Evolutionary conservation across 2,888 invertebrate genomes (phyloP), one percentile per base, ranked within the genome.

Genomic region (Hyles lineata): DNA sequence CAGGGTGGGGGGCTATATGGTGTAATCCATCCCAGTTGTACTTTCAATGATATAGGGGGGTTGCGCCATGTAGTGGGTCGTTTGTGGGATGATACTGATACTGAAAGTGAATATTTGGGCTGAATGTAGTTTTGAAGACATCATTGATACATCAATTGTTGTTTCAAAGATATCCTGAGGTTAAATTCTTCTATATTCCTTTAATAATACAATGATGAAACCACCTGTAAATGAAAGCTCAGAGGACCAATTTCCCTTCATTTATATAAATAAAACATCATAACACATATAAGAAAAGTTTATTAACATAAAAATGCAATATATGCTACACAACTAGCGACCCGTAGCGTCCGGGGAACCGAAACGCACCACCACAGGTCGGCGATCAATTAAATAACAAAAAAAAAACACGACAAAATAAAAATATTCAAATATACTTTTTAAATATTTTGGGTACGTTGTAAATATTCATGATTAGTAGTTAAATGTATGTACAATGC

Each of bases 261-360:
- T 19, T 6, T n/a, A 7, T 62, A 7, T 32, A 77, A 87, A 83
- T 83, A 76, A 88, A 87, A 85, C 78, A 74, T 52, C 72, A 43
- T 63, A 52, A 55, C 92, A 93, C 93, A 93, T 92, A 92, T 92
- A 92, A 93, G 92, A 92, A 92, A 92, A 91, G 84, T 92, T 88
- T 93, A 93, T 91, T 93, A 91, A 88, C 93, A 93, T 87, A 92
- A 93, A 67, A 93, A 92, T 90, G 89, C 90, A 89, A 83, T 89
- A 82, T 83, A 92, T 86, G 86, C 91, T 88, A 91, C 85, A 81
- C 85, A 87, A 85, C 79, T 80, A 81, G 76, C 78, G 76, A 76
- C 79, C 83, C 81, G 78, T 70, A 75, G 76, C 73, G 71, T 73
- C 78, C 79, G 76, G 76, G 76, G 80, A 82, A 83, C 83, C 23